A percentile compares a stretch with the other conserved stretches of the same genome.
These are phyloP conservation scores for Saccostrea cuccullata DNA, from an alignment of 1,140 invertebrate species.

Conservation along the genomic window DNA sequence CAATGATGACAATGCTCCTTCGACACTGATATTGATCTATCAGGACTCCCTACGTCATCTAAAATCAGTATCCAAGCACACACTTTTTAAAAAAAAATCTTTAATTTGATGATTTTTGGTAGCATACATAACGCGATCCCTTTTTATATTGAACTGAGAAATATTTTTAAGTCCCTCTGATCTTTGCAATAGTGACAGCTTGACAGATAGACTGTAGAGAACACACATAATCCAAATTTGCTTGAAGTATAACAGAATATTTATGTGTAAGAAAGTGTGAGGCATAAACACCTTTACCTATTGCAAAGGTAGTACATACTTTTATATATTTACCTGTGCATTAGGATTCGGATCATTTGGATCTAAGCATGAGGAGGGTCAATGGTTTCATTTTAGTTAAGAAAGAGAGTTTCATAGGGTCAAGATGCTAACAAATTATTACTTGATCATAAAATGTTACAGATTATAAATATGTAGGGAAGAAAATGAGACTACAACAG, in stretches of 20 bases:
- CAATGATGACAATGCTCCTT: background rate
- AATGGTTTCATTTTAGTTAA: no score
- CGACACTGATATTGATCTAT: background rate
- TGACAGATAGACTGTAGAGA: conserved; percentile 18
- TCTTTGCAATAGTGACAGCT: conserved; percentile 3
- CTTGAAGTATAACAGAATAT: conserved; percentile 19
- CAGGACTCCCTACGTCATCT: background rate
- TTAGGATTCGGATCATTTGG: background rate
- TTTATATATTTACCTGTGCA: background rate
- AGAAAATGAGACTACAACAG: no score
- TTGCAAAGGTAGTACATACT: background rate
- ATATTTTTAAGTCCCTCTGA: background rate
- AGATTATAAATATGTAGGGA: no score
- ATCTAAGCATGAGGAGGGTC: background rate
- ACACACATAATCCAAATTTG: background rate
- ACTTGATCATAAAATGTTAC: no score
- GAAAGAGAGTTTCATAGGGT: no score
- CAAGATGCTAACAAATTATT: no score
- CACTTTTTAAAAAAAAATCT: background rate
- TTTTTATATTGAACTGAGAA: background rate
- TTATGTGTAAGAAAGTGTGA: background rate
- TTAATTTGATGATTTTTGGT: conserved; percentile 3
- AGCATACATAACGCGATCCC: background rate
- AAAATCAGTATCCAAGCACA: background rate
- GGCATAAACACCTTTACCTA: background rate